A percentile compares a stretch with the other conserved stretches of the same genome.
phyloP scores from a whole-genome alignment of 2,113 vertebrate genomes.

The Shinisaurus crocodilurus region DNA sequence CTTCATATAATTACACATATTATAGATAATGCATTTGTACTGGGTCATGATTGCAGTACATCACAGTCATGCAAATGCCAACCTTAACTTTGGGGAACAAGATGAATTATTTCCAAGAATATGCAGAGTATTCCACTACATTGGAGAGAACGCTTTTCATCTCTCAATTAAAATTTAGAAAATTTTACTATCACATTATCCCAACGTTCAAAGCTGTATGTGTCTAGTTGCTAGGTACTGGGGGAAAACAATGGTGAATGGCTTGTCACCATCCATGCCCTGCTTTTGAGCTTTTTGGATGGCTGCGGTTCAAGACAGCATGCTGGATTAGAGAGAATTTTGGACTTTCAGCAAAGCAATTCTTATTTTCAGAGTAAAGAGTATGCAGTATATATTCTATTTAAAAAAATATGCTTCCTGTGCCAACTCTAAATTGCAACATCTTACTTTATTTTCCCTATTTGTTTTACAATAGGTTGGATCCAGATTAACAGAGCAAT shows the following conservation, averaged over 20 bases:
- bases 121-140: slow-evolving; percentile 61
- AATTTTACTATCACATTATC: slow-evolving; percentile 30
- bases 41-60: slow-evolving; percentile 56
- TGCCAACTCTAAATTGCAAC: background rate
- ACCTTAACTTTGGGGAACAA: slow-evolving; percentile 61
- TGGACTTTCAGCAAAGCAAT: background rate
- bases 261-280: background rate
- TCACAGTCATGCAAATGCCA: slow-evolving; percentile 65
- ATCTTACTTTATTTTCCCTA: background rate
- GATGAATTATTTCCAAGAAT: slow-evolving; percentile 61
- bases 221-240: background rate
- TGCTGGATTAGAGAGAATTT: background rate
- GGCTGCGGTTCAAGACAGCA: background rate
- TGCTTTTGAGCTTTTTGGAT: background rate
- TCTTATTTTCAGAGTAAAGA: background rate
- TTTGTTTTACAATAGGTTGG: background rate
- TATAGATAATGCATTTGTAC: slow-evolving; percentile 65
- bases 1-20: slow-evolving; percentile 72
- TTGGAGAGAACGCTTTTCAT: slow-evolving; percentile 35
- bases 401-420: background rate
- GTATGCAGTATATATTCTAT: background rate
- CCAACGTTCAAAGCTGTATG: background rate
- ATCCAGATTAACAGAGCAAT: background rate
- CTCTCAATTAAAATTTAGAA: slow-evolving; percentile 40
- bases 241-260: background rate